Conservation (phyloP, 2,888 invertebrate genomes). For the Thymelicus lineola region DNA sequence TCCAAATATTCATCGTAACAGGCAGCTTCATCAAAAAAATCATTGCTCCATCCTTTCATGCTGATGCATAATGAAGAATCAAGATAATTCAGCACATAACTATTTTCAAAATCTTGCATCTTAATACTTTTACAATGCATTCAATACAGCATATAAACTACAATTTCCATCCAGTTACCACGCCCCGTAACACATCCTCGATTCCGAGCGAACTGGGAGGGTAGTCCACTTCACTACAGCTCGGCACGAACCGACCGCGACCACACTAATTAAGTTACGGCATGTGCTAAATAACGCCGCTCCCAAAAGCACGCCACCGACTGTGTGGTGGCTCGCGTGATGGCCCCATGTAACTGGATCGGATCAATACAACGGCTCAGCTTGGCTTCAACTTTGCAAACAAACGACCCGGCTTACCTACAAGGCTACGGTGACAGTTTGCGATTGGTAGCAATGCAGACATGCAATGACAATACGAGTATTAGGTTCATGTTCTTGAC, state of each 20-base stretch:
- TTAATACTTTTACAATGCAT: not conserved
- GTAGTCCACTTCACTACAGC: constrained; percentile 5
- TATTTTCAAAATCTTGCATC: too few species aligned
- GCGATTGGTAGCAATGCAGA: constrained; percentile 9
- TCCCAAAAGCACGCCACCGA: constrained; percentile 59
- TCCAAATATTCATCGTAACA: too few species aligned
- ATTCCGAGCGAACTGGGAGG: not conserved
- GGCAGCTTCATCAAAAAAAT: too few species aligned
- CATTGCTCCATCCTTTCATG: too few species aligned
- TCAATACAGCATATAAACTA: not conserved
- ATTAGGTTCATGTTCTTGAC: not conserved
- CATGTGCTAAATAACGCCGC: constrained; percentile 50
- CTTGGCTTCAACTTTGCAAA: constrained; percentile 48
- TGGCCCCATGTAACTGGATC: constrained; percentile 54
- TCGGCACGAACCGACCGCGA: constrained; percentile 23
- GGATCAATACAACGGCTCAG: constrained; percentile 51
- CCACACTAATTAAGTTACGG: constrained; percentile 38
- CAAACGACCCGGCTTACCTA: constrained; percentile 41
- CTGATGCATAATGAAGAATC: too few species aligned
- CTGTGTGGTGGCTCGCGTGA: constrained; percentile 64
- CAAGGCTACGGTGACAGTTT: constrained; percentile 14
- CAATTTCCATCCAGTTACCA: constrained; percentile 3
- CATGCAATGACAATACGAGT: constrained; percentile 9
- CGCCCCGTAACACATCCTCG: constrained; percentile 10
- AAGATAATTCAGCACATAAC: too few species aligned